Base-by-base conservation (phyloP, 2,888 invertebrate genomes). In the Drosophila phalerata region DNA sequence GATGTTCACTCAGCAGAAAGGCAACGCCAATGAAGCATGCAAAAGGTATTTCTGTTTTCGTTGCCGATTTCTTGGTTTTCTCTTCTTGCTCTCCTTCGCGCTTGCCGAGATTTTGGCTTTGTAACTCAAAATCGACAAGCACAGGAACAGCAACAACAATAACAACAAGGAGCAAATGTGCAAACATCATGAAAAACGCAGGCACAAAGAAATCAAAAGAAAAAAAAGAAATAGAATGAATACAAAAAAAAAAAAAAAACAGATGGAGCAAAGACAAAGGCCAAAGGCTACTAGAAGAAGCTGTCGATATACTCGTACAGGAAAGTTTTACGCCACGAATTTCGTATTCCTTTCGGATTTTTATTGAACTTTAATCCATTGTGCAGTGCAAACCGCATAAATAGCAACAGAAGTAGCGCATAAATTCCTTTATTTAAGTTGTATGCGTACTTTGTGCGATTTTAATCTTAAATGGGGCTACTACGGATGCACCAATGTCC, bases 1-100 rank as follows among this genome's bases (percentile, higher is more conserved):
- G 86, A 88, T 82, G 86, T 87, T 88, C 86, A 88, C 77, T 83
- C 88, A 87, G 88, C 86, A 86, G 84, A 88, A 88, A 85, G 84
- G 79, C 81, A 88, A 80, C 69, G 81, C 76, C 89, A 88, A 87
- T 88, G 89, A 89, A 89, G 89, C 88, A 85, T 89, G 85, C 80
- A 87, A 89, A 87, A 87, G 88, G 84, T 86, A 84, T 82, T 86
- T 79, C 84, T 85, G 77, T 81, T 82, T 81, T 85, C 83, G 61
- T 71, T 73, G 60, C 73, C 73, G 66, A 52, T 49, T 56, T 63
- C 53, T 47, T 55, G 25, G 17, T 58, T 38, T 47, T 34, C 42
- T 43, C 34, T 5, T n/a, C 9, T 3, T 32, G 3, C 45, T 47
- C 25, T 65, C 42, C 40, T 47, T 51, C 55, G 45, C 76, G 72